A percentile compares a stretch with the other conserved stretches of the same genome.
phyloP scores from a whole-genome alignment of 2,113 vertebrate genomes.

The Toxostoma redivivum region DNA sequence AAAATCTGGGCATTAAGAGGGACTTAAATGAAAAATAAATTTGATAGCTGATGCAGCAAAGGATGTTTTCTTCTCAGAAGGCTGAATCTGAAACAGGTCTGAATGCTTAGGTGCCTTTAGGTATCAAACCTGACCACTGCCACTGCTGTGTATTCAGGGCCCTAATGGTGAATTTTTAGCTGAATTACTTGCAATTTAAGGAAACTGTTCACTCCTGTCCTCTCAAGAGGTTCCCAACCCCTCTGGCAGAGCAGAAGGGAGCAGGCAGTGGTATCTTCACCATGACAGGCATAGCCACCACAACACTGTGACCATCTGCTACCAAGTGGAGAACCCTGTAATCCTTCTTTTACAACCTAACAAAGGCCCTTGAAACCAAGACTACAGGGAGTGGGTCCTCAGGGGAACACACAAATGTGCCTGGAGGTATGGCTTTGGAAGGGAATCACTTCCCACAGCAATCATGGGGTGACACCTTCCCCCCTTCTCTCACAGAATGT shows the following conservation, averaged over 20 bases:
- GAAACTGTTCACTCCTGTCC: background rate
- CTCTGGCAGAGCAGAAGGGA: background rate
- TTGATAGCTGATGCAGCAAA: background rate
- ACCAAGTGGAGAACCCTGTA: background rate
- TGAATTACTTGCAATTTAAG: background rate
- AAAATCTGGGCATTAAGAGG: background rate
- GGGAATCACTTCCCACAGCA: background rate
- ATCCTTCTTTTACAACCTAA: background rate
- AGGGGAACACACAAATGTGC: background rate
- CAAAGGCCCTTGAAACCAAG: background rate
- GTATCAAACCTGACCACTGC: background rate
- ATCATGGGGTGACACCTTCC: rapidly evolving
- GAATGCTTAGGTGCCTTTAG: background rate
- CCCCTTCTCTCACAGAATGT: background rate
- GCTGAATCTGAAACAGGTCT: background rate
- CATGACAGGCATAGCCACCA: background rate
- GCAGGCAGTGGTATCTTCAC: background rate
- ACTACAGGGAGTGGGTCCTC: background rate
- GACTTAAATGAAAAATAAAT: background rate
- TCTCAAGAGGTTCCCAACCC: background rate
- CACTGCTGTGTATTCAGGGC: background rate
- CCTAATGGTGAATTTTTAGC: background rate
- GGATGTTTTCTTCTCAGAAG: background rate
- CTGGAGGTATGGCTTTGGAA: background rate
- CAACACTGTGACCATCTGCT: background rate